Base-by-base conservation (phyloP, 2,888 invertebrate genomes). In the Cremastobaeus sp. region DNA sequence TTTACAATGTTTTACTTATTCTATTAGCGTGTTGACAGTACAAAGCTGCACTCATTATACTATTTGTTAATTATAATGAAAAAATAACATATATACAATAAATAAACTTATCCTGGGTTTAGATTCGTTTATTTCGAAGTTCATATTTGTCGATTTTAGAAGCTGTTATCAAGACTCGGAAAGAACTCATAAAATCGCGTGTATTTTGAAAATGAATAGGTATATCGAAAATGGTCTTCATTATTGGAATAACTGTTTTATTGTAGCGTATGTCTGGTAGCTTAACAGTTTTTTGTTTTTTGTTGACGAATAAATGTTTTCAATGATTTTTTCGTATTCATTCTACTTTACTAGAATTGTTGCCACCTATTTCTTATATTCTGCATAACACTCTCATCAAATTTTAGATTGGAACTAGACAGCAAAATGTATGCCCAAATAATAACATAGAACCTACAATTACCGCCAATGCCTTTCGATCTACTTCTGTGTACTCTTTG, bases 391-490 rank as follows among this genome's bases (percentile, higher is more conserved):
- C 14, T 34, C 21, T 50, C 50, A 11, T 30, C 14, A 20, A 50
- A 50, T 0, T 11, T 2, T 18, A 50, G 4, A 8, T 50, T 18
- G 8, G 20, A 50, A 1, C 12, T 20, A 6, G 35, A 20, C 9
- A 35, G 14, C 11, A 50, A 50, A 3, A 50, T 1, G n/a, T 21
- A 48, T 3, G 11, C 5, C 34, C 35, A 20, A 3, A 50, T 6
- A n/a, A 9, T 4, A 21, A 50, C 17, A 35, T 50, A 35, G 1
- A 35, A n/a, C 1, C 48, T 32, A 32, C 48, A 48, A 11, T 48
- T 48, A 3, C 48, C 32, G 9, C 32, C 18, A 2, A 32, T 17
- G 8, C n/a, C 11, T 32, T 48, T 5, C 1, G 17, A n/a, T 17
- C 48, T 32, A 28, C 30, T 21, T 32, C 11, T 15, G 1, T 1